Conservation (phyloP, 2,113 vertebrate species). For the Paracanthobrama guichenoti region DNA sequence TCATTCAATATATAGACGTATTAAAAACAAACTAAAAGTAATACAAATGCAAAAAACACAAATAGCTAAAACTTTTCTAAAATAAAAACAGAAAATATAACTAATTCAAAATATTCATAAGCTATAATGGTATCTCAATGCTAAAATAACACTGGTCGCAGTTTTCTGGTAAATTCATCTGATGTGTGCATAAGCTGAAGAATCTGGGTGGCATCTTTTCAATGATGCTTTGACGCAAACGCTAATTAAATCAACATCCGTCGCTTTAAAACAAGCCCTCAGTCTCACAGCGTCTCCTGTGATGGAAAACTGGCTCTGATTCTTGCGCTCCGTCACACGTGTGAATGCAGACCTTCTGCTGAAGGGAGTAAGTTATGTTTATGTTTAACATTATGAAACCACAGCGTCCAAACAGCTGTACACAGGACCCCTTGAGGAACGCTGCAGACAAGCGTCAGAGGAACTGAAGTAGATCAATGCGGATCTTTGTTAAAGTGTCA, state of each 20-base stretch:
- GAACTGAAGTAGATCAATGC: not conserved
- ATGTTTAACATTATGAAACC: conserved; percentile 60
- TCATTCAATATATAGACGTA: too few species aligned
- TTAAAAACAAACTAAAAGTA: not conserved
- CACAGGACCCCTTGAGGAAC: not conserved
- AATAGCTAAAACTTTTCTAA: not conserved
- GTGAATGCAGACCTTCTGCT: conserved; percentile 65
- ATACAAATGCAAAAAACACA: not conserved
- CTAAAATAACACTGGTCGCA: not conserved
- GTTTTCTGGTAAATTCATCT: not conserved
- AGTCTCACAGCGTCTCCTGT: not conserved
- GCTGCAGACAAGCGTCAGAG: not conserved
- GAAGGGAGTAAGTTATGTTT: conserved; percentile 62
- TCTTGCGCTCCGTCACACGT: not conserved
- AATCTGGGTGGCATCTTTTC: conserved; percentile 7
- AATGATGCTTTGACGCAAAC: conserved; percentile 5
- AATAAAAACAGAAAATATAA: not conserved
- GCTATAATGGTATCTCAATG: not conserved
- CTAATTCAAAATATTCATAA: not conserved
- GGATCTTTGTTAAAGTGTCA: not conserved
- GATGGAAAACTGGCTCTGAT: not conserved
- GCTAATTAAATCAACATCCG: not conserved
- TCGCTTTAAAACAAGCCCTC: not conserved
- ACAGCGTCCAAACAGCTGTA: not conserved
- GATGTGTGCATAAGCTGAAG: not conserved